These are phyloP conservation scores for Cosmorhoe ocellata DNA, from an alignment of 2,888 invertebrate species.

Conservation along the genomic window DNA sequence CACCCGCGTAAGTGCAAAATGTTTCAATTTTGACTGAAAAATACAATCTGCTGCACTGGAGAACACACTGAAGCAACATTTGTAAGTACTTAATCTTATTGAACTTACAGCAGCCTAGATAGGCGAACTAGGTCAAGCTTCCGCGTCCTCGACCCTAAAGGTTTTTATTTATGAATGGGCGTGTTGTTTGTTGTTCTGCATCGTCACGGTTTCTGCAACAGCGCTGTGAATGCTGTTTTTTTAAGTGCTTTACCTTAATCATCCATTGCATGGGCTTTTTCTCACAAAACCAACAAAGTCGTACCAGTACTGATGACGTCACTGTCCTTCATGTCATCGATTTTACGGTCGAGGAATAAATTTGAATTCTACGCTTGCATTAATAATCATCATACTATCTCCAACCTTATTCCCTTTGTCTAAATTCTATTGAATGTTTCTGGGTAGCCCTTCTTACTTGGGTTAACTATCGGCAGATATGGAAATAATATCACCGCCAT, in stretches of 20 bases:
- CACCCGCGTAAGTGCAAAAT: constrained; percentile 55
- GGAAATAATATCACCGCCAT: neutral
- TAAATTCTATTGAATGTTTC: constrained; percentile 2
- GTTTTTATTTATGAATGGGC: constrained; percentile 70
- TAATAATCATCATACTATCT: constrained; percentile 23
- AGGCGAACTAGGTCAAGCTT: constrained; percentile 72
- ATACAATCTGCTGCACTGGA: constrained; percentile 58
- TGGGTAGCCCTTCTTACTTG: neutral
- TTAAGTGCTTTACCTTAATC: constrained; percentile 17
- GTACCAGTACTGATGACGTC: constrained; percentile 41
- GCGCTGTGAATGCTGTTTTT: constrained; percentile 20
- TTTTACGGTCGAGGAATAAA: constrained; percentile 39
- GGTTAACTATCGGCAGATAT: neutral
- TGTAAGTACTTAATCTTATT: constrained; percentile 58
- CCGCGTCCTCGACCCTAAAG: constrained; percentile 67
- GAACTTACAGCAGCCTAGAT: constrained; percentile 35
- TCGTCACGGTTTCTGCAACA: constrained; percentile 32
- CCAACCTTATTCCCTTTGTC: constrained; percentile 21
- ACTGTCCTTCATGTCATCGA: constrained; percentile 43
- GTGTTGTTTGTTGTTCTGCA: constrained; percentile 50
- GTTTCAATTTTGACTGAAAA: constrained; percentile 43
- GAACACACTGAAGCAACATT: constrained; percentile 63
- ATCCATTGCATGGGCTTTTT: constrained; percentile 15
- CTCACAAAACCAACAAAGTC: constrained; percentile 22
- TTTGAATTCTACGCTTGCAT: constrained; percentile 41